Evolutionary conservation across 2,888 invertebrate species (phyloP).

Genomic region (Didymodactylos carnosus): DNA sequence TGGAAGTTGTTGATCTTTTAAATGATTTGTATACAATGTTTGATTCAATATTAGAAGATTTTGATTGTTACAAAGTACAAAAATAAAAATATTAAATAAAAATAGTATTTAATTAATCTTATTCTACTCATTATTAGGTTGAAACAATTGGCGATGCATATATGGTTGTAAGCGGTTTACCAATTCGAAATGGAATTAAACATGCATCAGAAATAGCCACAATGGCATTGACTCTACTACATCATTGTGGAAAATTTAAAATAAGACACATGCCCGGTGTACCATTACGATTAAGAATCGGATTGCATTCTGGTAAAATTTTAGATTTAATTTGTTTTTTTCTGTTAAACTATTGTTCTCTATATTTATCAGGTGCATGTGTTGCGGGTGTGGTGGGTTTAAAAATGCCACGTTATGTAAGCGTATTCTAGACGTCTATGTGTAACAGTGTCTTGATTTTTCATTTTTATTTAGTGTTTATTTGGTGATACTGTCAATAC

Average conservation of each 20-base stretch:
- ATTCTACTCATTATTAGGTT: neutral
- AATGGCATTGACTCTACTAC: slow-evolving; percentile 71
- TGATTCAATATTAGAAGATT: slow-evolving; percentile 31
- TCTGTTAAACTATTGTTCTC: too few relatives aligned
- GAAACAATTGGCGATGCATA: slow-evolving; percentile 79
- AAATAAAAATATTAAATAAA: neutral
- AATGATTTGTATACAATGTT: slow-evolving; percentile 36
- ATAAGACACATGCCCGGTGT: slow-evolving; percentile 67
- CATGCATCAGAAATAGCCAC: slow-evolving; percentile 64
- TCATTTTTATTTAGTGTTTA: slow-evolving; percentile 53
- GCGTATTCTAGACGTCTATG: neutral
- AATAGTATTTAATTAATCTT: neutral
- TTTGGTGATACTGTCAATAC: slow-evolving; percentile 65
- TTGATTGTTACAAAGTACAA: slow-evolving; percentile 34
- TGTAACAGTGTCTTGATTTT: slow-evolving; percentile 41
- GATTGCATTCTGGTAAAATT: slow-evolving; percentile 68
- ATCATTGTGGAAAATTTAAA: slow-evolving; percentile 68
- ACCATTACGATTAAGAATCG: slow-evolving; percentile 62
- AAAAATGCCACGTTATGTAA: slow-evolving; percentile 67
- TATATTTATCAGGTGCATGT: too few relatives aligned
- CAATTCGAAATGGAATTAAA: slow-evolving; percentile 38
- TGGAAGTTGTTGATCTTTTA: slow-evolving; percentile 32
- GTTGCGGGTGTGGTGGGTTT: slow-evolving; percentile 74
- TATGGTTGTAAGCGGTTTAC: slow-evolving; percentile 56
- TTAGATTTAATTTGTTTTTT: too few relatives aligned